Conservation (phyloP, 2,797 vertebrate genomes). For the Novumbra hubbsi region DNA sequence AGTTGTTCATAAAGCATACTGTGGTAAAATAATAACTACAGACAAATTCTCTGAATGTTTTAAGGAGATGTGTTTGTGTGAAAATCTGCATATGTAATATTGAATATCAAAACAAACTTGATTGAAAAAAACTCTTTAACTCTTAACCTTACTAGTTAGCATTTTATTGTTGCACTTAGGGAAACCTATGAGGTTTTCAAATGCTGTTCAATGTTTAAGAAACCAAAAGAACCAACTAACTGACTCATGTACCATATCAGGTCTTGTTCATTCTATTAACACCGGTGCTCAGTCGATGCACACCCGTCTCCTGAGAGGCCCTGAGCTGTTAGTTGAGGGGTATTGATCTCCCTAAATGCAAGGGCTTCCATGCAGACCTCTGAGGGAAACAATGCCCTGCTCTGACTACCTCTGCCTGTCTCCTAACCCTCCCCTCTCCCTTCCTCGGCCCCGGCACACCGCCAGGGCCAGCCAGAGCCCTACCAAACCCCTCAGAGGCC, state of each 20-base stretch:
- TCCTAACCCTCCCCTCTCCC: constrained; percentile 20
- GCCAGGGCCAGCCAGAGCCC: constrained; percentile 34
- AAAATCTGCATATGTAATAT: no score
- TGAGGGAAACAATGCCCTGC: constrained; percentile 38
- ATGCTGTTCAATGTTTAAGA: no score
- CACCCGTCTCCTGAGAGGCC: constrained; percentile 51
- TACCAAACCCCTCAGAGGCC: constrained; percentile 59
- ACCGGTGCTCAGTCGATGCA: constrained; percentile 63
- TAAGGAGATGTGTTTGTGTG: no score
- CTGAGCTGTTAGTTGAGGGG: constrained; percentile 54
- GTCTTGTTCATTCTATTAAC: constrained; percentile 57
- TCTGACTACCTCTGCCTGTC: constrained; percentile 38
- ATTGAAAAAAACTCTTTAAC: no score
- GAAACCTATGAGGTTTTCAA: no score
- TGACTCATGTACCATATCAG: constrained; percentile 26
- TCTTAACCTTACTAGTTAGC: no score
- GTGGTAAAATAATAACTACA: no score
- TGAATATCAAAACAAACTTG: no score
- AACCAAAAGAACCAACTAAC: background rate
- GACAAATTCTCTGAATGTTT: no score
- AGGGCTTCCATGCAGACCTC: constrained; percentile 62
- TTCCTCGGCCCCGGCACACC: constrained; percentile 9
- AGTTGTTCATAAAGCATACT: no score
- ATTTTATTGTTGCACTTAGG: no score
- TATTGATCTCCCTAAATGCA: constrained; percentile 74